phyloP scores from a whole-genome alignment of 2,113 vertebrate genomes.

The Tragelaphus buxtoni region DNA sequence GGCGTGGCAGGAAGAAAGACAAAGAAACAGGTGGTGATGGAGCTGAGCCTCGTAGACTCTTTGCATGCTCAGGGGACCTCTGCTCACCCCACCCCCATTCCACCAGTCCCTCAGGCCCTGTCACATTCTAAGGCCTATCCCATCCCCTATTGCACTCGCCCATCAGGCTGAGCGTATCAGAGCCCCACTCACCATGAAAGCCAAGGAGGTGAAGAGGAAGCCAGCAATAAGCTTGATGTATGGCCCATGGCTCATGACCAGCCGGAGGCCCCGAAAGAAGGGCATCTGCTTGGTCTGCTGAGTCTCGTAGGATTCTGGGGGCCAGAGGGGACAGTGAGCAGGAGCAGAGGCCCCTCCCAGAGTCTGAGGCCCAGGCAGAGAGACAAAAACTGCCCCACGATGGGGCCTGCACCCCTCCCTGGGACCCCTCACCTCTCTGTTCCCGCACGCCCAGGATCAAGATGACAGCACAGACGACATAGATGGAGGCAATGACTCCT shows the following conservation, averaged over 20 bases:
- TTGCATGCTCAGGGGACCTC: neutral
- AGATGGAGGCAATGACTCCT: slow-evolving; percentile 89
- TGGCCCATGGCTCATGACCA: slow-evolving; percentile 90
- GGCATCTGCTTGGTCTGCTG: slow-evolving; percentile 78
- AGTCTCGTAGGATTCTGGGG: slow-evolving; percentile 78
- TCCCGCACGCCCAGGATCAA: slow-evolving; percentile 89
- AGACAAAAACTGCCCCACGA: neutral
- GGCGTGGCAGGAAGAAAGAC: neutral
- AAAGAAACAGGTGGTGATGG: neutral
- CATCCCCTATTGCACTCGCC: rapidly evolving
- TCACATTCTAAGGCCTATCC: neutral
- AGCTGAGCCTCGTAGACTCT: neutral
- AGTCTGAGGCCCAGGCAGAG: neutral
- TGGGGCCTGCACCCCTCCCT: neutral
- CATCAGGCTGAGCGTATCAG: neutral
- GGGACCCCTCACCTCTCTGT: slow-evolving; percentile 83
- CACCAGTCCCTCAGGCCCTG: neutral
- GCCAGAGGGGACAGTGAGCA: slow-evolving; percentile 46
- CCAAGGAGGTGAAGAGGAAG: slow-evolving; percentile 96
- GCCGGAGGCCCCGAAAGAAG: slow-evolving; percentile 87
- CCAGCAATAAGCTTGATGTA: slow-evolving; percentile 91
- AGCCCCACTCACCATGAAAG: slow-evolving; percentile 89
- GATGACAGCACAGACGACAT: slow-evolving; percentile 87
- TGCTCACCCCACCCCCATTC: neutral
- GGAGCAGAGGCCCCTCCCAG: neutral